Evolutionary conservation across 1,140 invertebrate species (phyloP).

Genomic region (Hydropsyche tenuis): DNA sequence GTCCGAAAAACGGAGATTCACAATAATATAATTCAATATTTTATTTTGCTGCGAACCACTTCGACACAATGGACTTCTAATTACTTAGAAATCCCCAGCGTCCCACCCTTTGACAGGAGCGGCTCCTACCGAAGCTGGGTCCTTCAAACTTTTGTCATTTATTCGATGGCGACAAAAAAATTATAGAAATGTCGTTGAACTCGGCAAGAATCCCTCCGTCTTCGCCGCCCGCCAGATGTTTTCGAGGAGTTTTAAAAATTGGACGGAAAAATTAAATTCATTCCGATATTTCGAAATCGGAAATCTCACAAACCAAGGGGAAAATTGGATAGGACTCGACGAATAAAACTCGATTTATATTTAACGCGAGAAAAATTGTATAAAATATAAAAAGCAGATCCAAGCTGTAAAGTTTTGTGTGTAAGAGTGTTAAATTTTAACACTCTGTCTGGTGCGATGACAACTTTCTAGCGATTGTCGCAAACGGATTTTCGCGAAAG

Average conservation of each 20-base stretch:
- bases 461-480: too few species aligned
- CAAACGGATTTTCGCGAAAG: too few species aligned
- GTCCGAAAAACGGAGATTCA: slow-evolving; percentile 29
- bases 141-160: slow-evolving; percentile 34
- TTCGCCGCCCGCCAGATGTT: neutral
- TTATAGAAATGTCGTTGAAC: slow-evolving; percentile 14
- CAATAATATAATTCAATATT: slow-evolving; percentile 44
- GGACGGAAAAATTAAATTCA: slow-evolving; percentile 7
- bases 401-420: too few species aligned
- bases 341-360: too few species aligned
- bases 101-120: slow-evolving; percentile 13
- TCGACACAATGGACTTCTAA: slow-evolving; percentile 46
- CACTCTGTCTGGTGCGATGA: too few species aligned
- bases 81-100: slow-evolving; percentile 46
- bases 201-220: neutral
- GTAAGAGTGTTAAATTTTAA: too few species aligned
- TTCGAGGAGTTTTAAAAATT: slow-evolving; percentile 19
- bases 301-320: too few species aligned
- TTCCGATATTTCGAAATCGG: neutral
- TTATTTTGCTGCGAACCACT: slow-evolving; percentile 43
- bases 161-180: slow-evolving; percentile 23
- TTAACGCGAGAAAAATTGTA: too few species aligned
- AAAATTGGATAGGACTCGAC: too few species aligned
- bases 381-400: too few species aligned
- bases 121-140: neutral